Conservation (phyloP, 2,888 invertebrate species). For the Lasius fuliginosus region DNA sequence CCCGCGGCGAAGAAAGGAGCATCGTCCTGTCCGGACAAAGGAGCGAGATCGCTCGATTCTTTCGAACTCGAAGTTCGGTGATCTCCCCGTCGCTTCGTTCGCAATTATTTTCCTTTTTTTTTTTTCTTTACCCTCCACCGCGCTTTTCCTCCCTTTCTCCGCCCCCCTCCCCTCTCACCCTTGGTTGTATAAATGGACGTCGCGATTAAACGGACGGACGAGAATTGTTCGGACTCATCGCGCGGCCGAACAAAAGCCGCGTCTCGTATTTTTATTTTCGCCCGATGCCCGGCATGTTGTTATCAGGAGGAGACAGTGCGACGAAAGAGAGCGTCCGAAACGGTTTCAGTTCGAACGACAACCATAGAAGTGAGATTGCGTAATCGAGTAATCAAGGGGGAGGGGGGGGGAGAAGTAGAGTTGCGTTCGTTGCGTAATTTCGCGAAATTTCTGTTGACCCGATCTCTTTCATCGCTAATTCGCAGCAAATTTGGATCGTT, state of each 20-base stretch:
- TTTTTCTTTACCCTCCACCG: background rate
- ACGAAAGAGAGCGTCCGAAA: constrained; percentile 35
- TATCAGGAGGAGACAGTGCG: constrained; percentile 64
- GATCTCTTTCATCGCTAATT: background rate
- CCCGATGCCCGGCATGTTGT: constrained; percentile 63
- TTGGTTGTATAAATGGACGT: constrained; percentile 61
- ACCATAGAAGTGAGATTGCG: constrained; percentile 17
- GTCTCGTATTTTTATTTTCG: constrained; percentile 67
- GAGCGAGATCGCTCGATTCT: constrained; percentile 49
- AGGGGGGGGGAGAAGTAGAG: background rate
- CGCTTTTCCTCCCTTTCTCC: background rate
- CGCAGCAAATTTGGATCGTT: constrained; percentile 10
- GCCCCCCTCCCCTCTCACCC: background rate
- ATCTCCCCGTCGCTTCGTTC: constrained; percentile 59
- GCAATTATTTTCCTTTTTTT: constrained; percentile 63
- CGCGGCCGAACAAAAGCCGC: constrained; percentile 64
- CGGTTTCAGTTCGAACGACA: constrained; percentile 23
- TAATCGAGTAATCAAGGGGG: background rate
- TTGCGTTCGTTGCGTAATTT: background rate
- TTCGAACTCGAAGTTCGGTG: constrained; percentile 24
- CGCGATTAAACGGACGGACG: constrained; percentile 65
- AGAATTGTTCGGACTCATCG: constrained; percentile 58
- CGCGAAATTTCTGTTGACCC: background rate
- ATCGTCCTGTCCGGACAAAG: constrained; percentile 42
- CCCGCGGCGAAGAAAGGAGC: constrained; percentile 49